phyloP scores from a whole-genome alignment of 1,140 invertebrate genomes.

The Maconellicoccus hirsutus region DNA sequence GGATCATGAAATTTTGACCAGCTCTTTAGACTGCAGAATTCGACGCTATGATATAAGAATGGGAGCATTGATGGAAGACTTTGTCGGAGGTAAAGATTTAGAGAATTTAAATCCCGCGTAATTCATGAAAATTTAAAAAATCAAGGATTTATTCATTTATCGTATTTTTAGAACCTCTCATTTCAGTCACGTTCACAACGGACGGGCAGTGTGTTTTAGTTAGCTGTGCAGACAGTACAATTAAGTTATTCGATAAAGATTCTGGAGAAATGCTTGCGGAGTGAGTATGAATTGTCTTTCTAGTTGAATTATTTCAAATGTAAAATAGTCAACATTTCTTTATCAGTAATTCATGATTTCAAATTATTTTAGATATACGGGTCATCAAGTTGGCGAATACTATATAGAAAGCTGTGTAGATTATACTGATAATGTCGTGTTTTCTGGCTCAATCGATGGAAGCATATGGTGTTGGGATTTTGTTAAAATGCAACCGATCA shows the following conservation, averaged over 20 bases:
- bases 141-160: background rate
- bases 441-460: slow-evolving; percentile 80
- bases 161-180: slow-evolving; percentile 51
- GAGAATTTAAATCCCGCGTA: slow-evolving; percentile 28
- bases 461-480: slow-evolving; percentile 80
- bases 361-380: slow-evolving; percentile 51
- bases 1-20: slow-evolving; percentile 80
- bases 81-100: slow-evolving; percentile 72
- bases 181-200: slow-evolving; percentile 59
- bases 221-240: slow-evolving; percentile 64
- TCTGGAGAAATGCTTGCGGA: slow-evolving; percentile 68
- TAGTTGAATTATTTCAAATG: background rate
- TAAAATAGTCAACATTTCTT: slow-evolving; percentile 31
- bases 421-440: slow-evolving; percentile 63
- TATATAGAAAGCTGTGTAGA: slow-evolving; percentile 76
- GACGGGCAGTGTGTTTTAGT: slow-evolving; percentile 78
- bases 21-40: slow-evolving; percentile 78
- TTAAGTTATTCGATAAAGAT: slow-evolving; percentile 81
- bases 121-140: background rate
- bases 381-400: slow-evolving; percentile 66
- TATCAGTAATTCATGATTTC: background rate
- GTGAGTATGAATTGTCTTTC: slow-evolving; percentile 32
- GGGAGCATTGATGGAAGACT: slow-evolving; percentile 71
- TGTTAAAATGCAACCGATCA: slow-evolving; percentile 51
- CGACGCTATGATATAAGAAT: slow-evolving; percentile 81